Evolutionary conservation across 2,888 invertebrate genomes (phyloP).

Genomic region (Tenthredo notha): DNA sequence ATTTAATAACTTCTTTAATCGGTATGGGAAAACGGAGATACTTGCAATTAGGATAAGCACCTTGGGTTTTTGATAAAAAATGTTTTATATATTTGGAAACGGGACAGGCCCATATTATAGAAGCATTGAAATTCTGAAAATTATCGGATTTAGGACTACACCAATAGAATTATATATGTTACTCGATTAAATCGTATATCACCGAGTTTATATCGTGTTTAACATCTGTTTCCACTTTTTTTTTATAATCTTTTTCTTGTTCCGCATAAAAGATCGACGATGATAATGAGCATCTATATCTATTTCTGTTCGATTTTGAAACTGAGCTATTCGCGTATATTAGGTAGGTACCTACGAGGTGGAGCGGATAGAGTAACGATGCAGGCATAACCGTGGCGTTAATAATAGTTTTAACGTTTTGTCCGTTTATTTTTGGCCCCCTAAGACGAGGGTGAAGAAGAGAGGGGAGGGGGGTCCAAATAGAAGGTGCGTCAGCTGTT

Average conservation of each 20-base stretch:
- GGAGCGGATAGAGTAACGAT: conserved; percentile 10
- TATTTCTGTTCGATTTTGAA: conserved; percentile 3
- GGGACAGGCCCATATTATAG: no score
- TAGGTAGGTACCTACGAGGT: neutral
- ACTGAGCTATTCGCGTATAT: neutral
- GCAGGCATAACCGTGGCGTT: conserved; percentile 20
- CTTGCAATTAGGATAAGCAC: no score
- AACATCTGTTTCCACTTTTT: neutral
- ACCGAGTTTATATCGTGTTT: neutral
- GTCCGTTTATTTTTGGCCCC: conserved; percentile 37
- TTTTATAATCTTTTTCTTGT: neutral
- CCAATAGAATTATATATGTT: neutral
- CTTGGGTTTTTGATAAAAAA: no score
- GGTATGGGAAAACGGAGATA: neutral
- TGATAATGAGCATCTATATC: neutral
- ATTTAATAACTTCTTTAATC: neutral
- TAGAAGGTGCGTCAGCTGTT: conserved; percentile 48
- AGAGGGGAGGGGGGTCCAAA: neutral
- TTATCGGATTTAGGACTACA: no score
- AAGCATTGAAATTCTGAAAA: no score
- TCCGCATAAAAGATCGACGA: neutral
- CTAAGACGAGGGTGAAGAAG: neutral
- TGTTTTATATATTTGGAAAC: no score
- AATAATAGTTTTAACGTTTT: conserved; percentile 50
- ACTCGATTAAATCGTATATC: neutral